These are phyloP conservation scores for Micrastur ruficollis DNA, from an alignment of 2,797 vertebrate species.

Conservation along the genomic window DNA sequence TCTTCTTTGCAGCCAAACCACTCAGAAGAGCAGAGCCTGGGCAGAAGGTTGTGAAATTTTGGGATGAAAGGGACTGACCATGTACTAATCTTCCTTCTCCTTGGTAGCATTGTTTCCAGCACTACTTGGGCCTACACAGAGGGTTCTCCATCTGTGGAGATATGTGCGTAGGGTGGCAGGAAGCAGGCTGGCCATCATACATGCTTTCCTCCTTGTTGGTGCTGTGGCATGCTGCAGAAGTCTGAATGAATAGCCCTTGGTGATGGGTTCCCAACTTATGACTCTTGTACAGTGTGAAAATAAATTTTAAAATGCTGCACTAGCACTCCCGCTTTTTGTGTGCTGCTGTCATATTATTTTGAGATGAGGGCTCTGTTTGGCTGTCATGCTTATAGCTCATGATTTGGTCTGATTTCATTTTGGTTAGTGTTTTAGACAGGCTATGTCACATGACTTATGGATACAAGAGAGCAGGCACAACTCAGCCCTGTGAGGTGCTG, in stretches of 20 bases:
- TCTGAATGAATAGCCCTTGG: background rate
- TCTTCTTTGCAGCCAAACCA: background rate
- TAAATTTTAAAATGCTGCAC: background rate
- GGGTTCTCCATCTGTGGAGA: background rate
- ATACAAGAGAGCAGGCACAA: background rate
- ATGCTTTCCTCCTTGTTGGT: fast-evolving
- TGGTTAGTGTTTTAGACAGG: background rate
- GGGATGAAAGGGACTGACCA: background rate
- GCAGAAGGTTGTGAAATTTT: background rate
- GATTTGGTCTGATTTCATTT: constrained; percentile 12
- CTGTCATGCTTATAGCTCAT: background rate
- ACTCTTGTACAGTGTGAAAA: background rate
- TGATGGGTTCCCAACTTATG: background rate
- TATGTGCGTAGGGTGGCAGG: fast-evolving
- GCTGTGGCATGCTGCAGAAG: background rate
- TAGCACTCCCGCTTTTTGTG: background rate
- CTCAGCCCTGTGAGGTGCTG: background rate
- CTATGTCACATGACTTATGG: background rate
- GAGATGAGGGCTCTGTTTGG: background rate
- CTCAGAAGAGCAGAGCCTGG: background rate
- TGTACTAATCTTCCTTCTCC: background rate
- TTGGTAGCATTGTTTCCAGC: background rate
- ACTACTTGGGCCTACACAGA: background rate
- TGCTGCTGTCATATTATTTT: background rate
- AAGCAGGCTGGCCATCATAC: background rate